These are phyloP conservation scores for Sebastes matsubarae DNA, from an alignment of 2,797 vertebrate genomes.

Conservation along the genomic window DNA sequence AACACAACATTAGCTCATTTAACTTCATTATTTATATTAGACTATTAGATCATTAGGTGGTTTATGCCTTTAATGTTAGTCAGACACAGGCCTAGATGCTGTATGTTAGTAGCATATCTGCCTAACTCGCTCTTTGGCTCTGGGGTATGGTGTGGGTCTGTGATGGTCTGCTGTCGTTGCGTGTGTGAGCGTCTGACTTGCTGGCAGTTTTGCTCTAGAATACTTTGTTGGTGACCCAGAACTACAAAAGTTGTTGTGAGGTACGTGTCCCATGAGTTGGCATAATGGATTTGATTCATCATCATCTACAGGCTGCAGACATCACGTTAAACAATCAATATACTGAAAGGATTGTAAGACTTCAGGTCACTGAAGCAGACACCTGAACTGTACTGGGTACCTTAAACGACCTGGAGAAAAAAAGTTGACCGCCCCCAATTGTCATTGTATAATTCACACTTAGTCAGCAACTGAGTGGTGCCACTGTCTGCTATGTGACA, in stretches of 20 bases:
- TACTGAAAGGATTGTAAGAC: not conserved
- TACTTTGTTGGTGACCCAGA: not conserved
- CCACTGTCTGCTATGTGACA: constrained; percentile 28
- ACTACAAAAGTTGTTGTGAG: not conserved
- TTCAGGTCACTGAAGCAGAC: not conserved
- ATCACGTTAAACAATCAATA: not conserved
- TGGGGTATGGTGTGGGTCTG: not conserved
- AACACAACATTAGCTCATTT: not conserved
- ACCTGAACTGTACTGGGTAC: not conserved
- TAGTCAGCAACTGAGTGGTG: constrained; percentile 47
- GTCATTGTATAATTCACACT: not conserved
- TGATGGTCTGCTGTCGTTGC: not conserved
- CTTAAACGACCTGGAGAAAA: not conserved
- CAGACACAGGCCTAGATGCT: not conserved
- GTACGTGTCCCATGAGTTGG: not conserved
- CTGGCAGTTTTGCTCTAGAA: not conserved
- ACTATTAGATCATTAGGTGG: not conserved
- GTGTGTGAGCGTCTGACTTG: not conserved
- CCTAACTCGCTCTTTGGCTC: not conserved
- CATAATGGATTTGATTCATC: not conserved
- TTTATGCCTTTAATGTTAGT: not conserved
- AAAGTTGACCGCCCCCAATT: not conserved
- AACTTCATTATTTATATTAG: too few species aligned
- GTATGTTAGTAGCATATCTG: not conserved
- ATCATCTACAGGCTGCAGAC: not conserved